Base-by-base conservation (phyloP, 2,113 vertebrate genomes). In the Lophura nycthemera region DNA sequence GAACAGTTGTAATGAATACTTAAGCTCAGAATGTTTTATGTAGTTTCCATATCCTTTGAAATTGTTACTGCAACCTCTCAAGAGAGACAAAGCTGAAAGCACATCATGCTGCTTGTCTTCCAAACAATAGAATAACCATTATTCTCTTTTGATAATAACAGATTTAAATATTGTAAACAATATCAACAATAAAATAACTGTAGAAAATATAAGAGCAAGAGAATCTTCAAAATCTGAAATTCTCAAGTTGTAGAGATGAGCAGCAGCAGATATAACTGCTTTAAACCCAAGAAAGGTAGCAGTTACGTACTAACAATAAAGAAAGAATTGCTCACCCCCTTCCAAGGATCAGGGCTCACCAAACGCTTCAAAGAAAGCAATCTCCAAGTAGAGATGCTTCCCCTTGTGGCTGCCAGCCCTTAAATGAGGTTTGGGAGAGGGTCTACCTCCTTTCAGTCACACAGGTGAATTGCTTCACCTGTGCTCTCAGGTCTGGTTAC, bases 51-150 rank as follows among this genome's bases (percentile, higher is more conserved):
- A 70, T 30, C 47, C 34, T 82, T 94, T 36, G 50, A 78, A 86
- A 73, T 91, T 97, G 96, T 94, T 90, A 77, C n/a, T 91, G 16
- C 63, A 92, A 12, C 11, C 47, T 95, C 64, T 86, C 52, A 89
- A 61, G 64, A 75, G 95, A 83, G 42, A 88, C 20, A 61, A 86
- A 94, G 66, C n/a, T 65, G 82, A 87, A 70, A 50, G 24, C 15
- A 93, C 94, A 88, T 89, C 54, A 15, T 56, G 70, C 47, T 70
- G 22, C 70, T 52, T 69, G 54, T 83, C 92, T 94, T 95, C 79
- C 66, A 90, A 91, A 84, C 59, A 91, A 59, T 14, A 96, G 94
- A 94, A 74, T 59, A 79, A 69, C 38, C 32, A 22, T 74, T 77
- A 48, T 17, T 17, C 20, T 69, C 13, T 80, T 81, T 48, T 80